Conservation (phyloP, 2,888 invertebrate species). For the Alsophila aescularia region DNA sequence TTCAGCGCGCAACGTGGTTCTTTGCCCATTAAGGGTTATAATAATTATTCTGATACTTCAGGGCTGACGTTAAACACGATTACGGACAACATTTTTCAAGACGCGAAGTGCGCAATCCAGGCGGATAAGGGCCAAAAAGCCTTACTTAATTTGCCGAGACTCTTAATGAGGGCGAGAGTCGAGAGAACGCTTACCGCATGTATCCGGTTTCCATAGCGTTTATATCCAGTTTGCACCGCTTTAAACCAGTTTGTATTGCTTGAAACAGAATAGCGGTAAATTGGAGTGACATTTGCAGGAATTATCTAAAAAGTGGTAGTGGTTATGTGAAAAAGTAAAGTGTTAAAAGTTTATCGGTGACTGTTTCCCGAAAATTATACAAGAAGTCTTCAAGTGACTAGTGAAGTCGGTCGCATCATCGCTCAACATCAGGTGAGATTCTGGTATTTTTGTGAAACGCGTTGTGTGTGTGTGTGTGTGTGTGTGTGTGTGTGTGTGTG, state of each 20-base stretch:
- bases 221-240: slow-evolving; percentile 17
- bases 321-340: no score
- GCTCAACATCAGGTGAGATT: no score
- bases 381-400: no score
- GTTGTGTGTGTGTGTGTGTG: no score
- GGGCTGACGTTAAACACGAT: slow-evolving; percentile 5
- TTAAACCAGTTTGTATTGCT: background rate
- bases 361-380: no score
- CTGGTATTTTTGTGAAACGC: no score
- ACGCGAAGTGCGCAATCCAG: slow-evolving; percentile 2
- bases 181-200: slow-evolving; percentile 24
- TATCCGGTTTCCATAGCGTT: slow-evolving; percentile 2
- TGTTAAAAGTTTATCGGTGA: no score
- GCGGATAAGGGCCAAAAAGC: slow-evolving; percentile 12
- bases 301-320: no score
- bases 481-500: no score
- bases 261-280: background rate
- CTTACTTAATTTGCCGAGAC: slow-evolving; percentile 16
- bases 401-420: no score
- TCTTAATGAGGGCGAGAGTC: slow-evolving; percentile 26
- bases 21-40: background rate
- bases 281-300: no score
- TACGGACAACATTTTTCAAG: slow-evolving; percentile 14
- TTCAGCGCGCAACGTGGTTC: no score
- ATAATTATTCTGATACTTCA: background rate